Base-by-base conservation (phyloP, 2,888 invertebrate species). In the Chesias legatella region DNA sequence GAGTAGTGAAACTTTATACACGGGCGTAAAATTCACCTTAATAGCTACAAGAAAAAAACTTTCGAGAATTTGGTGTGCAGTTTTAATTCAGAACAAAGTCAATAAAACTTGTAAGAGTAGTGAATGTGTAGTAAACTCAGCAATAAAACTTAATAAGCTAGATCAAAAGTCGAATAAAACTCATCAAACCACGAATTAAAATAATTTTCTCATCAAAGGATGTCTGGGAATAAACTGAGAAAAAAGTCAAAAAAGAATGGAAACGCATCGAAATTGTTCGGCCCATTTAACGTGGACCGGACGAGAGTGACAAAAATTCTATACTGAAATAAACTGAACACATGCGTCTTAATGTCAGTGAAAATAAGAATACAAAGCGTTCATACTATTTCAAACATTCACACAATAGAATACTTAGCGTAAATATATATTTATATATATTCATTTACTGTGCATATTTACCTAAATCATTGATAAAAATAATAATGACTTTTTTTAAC, bases 231-330 rank as follows among this genome's bases (percentile, higher is more conserved):
- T 76, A 78, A 60, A 68, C 61, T 56, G 56, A 51, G 48, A 60
- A 63, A 67, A 72, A 58, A 56, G 66, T 62, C 39, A 43, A 43
- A 60, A 70, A 67, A 73, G 67, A 63, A 66, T 73, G 54, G 67
- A 74, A 73, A 74, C 67, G 73, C 74, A 67, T 74, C 77, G 73
- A 79, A 83, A 81, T 82, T 67, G 77, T 73, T 69, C 88, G 88
- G 88, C 75, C 83, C 88, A 88, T 88, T 88, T 86, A 85, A 78
- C 69, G 69, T 73, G 75, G 69, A 84, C 88, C 86, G 88, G 88
- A 88, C 88, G 86, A 75, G 78, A 76, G 78, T 79, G 79, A 86
- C 88, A 85, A 88, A 85, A 86, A 80, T 85, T 79, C 68, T 63
- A 60, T 67, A 76, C 85, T 85, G 84, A 88, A 86, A 86, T 86